Evolutionary conservation across 2,113 vertebrate genomes (phyloP).

Genomic region (Anhinga rufa): DNA sequence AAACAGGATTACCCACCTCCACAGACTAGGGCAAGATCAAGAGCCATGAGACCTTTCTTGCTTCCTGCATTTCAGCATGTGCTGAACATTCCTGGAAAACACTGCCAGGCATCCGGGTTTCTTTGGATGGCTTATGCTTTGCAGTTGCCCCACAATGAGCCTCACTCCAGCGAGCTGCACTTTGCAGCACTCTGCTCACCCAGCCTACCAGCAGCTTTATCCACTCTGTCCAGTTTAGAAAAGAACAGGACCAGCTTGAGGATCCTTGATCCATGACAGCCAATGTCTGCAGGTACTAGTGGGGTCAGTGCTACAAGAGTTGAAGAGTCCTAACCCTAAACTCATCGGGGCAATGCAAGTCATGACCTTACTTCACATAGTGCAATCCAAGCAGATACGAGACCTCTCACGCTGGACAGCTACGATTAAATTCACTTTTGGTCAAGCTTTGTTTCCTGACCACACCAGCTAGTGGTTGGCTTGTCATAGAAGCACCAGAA

Average conservation of each 20-base stretch:
- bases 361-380: neutral
- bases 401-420: neutral
- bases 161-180: neutral
- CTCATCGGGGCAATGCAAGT: rapidly evolving
- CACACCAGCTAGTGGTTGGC: neutral
- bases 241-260: neutral
- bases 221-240: neutral
- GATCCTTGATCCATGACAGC: neutral
- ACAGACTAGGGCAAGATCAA: neutral
- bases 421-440: too few species aligned
- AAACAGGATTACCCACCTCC: neutral
- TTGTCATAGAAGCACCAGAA: neutral
- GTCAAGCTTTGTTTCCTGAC: too few species aligned
- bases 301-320: neutral
- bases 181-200: neutral
- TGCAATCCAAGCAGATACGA: rapidly evolving
- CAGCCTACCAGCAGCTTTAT: neutral
- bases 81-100: neutral
- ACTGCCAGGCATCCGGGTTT: neutral
- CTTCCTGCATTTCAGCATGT: neutral
- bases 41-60: neutral
- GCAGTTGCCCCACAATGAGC: neutral
- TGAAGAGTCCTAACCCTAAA: neutral
- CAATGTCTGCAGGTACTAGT: neutral
- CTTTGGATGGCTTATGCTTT: neutral